Evolutionary conservation across 2,797 vertebrate genomes (phyloP).

Genomic region (Pterois miles): DNA sequence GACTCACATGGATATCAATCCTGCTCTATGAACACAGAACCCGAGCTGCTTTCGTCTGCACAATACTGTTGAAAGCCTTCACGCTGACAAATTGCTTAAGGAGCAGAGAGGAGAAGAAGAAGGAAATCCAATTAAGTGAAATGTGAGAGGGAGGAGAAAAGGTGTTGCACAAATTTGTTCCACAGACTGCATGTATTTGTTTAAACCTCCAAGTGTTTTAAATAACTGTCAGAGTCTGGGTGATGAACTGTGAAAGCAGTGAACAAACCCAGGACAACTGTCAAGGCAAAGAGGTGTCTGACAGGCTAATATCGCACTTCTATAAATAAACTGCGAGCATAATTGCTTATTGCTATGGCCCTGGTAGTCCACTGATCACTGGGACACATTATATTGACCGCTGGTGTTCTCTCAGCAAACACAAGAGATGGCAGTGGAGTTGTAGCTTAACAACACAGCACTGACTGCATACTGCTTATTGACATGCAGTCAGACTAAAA

Average conservation of each 20-base stretch:
- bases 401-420: slow-evolving; percentile 2
- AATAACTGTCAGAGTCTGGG: slow-evolving; percentile 19
- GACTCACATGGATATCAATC: slow-evolving; percentile 61
- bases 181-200: slow-evolving; percentile 16
- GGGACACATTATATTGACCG: neutral
- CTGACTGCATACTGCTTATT: neutral
- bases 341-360: neutral
- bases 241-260: slow-evolving; percentile 22
- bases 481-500: neutral
- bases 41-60: slow-evolving; percentile 42
- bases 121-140: slow-evolving; percentile 60
- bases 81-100: slow-evolving; percentile 58
- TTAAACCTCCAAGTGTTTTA: slow-evolving; percentile 28
- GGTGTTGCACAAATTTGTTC: slow-evolving; percentile 39
- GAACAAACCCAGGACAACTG: slow-evolving; percentile 5
- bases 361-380: neutral
- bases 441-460: neutral
- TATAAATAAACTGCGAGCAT: neutral
- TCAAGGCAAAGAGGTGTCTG: slow-evolving; percentile 1
- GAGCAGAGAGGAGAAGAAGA: slow-evolving; percentile 45
- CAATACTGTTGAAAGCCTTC: slow-evolving; percentile 56
- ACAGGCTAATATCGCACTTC: neutral
- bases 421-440: neutral
- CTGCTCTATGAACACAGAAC: slow-evolving; percentile 25
- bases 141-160: slow-evolving; percentile 43